A percentile compares a stretch with the other conserved stretches of the same genome.
phyloP scores from a whole-genome alignment of 92 coral and sea anemone species.

The Epizoanthus scotinus region DNA sequence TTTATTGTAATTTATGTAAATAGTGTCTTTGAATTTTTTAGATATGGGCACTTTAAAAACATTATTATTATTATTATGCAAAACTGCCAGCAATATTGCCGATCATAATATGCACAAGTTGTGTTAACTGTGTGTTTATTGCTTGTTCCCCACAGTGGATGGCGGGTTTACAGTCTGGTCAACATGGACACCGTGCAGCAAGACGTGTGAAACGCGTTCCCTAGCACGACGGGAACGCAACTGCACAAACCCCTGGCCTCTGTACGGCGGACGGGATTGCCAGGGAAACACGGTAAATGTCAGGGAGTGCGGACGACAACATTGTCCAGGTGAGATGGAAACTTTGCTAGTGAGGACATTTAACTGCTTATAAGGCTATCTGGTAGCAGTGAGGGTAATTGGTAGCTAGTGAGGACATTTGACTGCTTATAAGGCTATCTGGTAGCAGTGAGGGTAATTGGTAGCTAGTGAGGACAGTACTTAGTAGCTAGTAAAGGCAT shows the following conservation, averaged over 20 bases:
- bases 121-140: too few relatives aligned
- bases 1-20: too few relatives aligned
- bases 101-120: too few relatives aligned
- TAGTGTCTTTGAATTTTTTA: too few relatives aligned
- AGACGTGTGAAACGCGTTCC: conserved; percentile 17
- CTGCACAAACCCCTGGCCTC: conserved; percentile 22
- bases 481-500: conserved; percentile 11
- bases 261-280: conserved; percentile 37
- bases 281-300: neutral
- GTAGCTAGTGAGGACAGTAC: conserved; percentile 14
- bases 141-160: neutral
- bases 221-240: conserved; percentile 37
- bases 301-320: conserved; percentile 17
- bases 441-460: conserved; percentile 1
- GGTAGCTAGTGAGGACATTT: too few relatives aligned
- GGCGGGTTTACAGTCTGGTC: conserved; percentile 32
- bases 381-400: too few relatives aligned
- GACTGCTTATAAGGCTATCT: conserved; percentile 11
- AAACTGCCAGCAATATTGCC: too few relatives aligned
- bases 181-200: conserved; percentile 20
- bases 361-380: too few relatives aligned
- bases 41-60: too few relatives aligned
- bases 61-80: too few relatives aligned
- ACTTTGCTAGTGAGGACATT: too few relatives aligned
- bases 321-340: conserved; percentile 20